Evolutionary conservation across 37 sponge, comb jelly and placozoan genomes (phyloP).

Genomic region (Ephydatia muelleri): DNA sequence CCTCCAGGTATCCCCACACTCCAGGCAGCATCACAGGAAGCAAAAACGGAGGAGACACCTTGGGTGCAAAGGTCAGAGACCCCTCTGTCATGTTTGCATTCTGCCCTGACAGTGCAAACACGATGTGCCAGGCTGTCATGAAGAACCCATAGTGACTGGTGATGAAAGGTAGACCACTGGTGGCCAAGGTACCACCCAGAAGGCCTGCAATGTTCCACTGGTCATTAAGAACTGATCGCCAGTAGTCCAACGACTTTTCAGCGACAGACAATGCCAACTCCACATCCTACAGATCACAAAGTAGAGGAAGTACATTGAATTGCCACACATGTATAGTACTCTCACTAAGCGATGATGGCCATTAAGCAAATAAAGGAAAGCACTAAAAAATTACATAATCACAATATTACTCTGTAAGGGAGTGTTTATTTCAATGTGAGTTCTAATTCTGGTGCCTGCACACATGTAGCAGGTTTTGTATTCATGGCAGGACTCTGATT

Average conservation of each 20-base stretch:
- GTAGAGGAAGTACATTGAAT: background rate
- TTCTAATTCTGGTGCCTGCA: too few species aligned
- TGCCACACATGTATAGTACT: background rate
- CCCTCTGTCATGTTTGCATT: background rate
- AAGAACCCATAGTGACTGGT: constrained; percentile 38
- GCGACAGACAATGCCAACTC: background rate
- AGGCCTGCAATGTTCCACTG: constrained; percentile 26
- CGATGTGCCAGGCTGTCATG: constrained; percentile 36
- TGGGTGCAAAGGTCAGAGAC: constrained; percentile 3
- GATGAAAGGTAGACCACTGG: background rate
- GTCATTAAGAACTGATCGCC: constrained; percentile 4
- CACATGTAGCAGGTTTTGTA: too few species aligned
- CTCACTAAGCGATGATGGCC: too few species aligned
- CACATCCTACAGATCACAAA: background rate
- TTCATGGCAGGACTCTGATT: too few species aligned
- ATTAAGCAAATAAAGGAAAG: too few species aligned
- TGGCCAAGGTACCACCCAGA: background rate
- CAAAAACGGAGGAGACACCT: background rate
- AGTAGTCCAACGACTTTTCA: background rate
- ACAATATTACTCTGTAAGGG: background rate
- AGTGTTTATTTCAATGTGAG: too few species aligned
- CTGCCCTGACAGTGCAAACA: constrained; percentile 18
- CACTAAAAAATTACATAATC: background rate
- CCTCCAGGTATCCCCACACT: constrained; percentile 11
- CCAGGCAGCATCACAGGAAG: constrained; percentile 14